Conservation (phyloP, 2,888 invertebrate genomes). For the Drosophila paucipuncta region DNA sequence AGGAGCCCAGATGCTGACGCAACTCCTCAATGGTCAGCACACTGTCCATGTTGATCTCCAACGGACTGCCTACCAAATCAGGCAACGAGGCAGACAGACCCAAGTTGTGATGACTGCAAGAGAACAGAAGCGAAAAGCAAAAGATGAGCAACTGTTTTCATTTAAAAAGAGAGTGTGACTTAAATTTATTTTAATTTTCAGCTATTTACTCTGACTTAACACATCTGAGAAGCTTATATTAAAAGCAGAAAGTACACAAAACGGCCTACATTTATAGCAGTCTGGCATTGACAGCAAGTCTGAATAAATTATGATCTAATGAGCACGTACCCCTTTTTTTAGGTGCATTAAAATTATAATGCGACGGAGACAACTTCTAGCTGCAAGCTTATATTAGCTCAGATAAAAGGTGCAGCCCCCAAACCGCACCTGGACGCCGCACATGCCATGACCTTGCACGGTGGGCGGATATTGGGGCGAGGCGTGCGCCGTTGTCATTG, state of each 20-base stretch:
- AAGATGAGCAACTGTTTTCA: constrained; percentile 25
- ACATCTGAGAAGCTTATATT: background rate
- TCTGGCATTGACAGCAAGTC: background rate
- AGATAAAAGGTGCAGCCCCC: constrained; percentile 19
- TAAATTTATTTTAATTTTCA: background rate
- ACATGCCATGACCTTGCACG: constrained; percentile 66
- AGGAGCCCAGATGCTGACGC: constrained; percentile 90
- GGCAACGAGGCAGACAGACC: constrained; percentile 85
- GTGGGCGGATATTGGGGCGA: constrained; percentile 52
- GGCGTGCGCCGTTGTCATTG: constrained; percentile 24
- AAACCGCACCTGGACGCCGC: constrained; percentile 39
- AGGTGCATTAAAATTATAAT: constrained; percentile 1
- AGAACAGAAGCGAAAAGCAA: constrained; percentile 3
- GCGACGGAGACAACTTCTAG: constrained; percentile 1
- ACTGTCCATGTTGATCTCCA: constrained; percentile 85
- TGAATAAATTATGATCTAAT: constrained; percentile 3
- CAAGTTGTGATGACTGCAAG: constrained; percentile 84
- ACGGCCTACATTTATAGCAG: background rate
- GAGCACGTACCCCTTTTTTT: background rate
- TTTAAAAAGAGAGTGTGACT: background rate
- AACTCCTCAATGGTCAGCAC: constrained; percentile 90
- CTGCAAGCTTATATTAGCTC: constrained; percentile 2
- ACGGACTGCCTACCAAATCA: constrained; percentile 84
- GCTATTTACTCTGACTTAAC: background rate
- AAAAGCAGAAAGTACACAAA: background rate